Percentiles rank a stretch among this genome's conserved stretches.
Conservation (phyloP, 2,888 invertebrate genomes). For the Ecliptopera silaceata region DNA sequence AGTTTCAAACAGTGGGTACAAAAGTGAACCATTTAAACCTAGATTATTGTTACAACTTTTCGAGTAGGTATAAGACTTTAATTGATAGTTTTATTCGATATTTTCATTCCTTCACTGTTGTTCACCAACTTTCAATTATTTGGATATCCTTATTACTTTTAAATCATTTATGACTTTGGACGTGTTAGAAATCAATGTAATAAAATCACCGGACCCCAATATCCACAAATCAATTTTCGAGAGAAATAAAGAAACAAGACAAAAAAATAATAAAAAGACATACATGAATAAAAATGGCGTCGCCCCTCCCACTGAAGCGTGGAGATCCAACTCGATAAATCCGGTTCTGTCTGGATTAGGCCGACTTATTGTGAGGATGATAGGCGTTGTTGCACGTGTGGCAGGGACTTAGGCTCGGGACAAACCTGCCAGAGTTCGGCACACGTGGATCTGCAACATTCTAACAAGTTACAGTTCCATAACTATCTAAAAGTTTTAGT, state of each 20-base stretch:
- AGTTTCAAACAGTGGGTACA: slow-evolving; percentile 31
- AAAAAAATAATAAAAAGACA: slow-evolving; percentile 60
- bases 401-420: slow-evolving; percentile 19
- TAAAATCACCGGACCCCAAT: background rate
- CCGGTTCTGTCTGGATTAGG: slow-evolving; percentile 62
- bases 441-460: no score
- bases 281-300: slow-evolving; percentile 53
- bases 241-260: slow-evolving; percentile 44
- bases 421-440: no score
- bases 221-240: slow-evolving; percentile 23
- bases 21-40: slow-evolving; percentile 35
- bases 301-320: slow-evolving; percentile 67
- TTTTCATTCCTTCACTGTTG: background rate
- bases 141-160: no score
- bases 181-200: no score
- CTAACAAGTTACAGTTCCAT: no score
- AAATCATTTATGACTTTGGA: no score
- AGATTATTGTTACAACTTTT: slow-evolving; percentile 36
- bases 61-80: slow-evolving; percentile 20
- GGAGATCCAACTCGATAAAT: slow-evolving; percentile 55
- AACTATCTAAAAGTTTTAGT: no score
- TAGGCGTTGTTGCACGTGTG: slow-evolving; percentile 39
- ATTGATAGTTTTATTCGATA: background rate
- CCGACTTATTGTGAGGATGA: slow-evolving; percentile 43
- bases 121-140: no score